Conservation (phyloP, 2,888 invertebrate genomes). For the Listrodromus nycthemerus region DNA sequence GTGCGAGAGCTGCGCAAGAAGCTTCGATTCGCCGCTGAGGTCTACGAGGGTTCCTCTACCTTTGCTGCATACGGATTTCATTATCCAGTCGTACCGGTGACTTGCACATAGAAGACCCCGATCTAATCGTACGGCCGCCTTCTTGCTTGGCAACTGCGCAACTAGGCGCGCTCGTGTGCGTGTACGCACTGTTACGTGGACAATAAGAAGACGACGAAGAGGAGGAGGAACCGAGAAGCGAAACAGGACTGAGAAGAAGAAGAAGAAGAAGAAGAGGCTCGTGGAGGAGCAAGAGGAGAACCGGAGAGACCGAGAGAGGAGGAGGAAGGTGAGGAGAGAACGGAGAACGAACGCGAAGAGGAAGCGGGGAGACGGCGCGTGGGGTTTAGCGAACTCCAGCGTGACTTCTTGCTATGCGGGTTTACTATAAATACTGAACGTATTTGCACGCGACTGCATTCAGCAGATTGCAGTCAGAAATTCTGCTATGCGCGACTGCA, state of each 20-base stretch:
- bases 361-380: conserved; percentile 24
- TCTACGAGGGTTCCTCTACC: conserved; percentile 40
- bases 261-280: background rate
- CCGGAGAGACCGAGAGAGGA: background rate
- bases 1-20: background rate
- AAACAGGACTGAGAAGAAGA: conserved; percentile 11
- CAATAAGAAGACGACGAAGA: conserved; percentile 24
- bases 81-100: conserved; percentile 53
- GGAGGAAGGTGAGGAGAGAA: conserved; percentile 12
- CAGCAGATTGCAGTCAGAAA: background rate
- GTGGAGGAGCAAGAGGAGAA: background rate
- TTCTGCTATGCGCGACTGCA: background rate
- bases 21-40: conserved; percentile 22
- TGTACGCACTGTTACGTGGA: conserved; percentile 47
- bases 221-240: conserved; percentile 7
- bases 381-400: conserved; percentile 65
- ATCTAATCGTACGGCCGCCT: conserved; percentile 41
- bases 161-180: conserved; percentile 33
- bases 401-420: conserved; percentile 38
- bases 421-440: conserved; percentile 10
- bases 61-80: conserved; percentile 49
- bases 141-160: conserved; percentile 63
- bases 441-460: conserved; percentile 6
- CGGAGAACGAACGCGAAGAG: background rate
- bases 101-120: conserved; percentile 23